Evolutionary conservation across 1,140 invertebrate genomes (phyloP), one percentile per base, ranked within the genome.

Genomic region (Achroia grisella): DNA sequence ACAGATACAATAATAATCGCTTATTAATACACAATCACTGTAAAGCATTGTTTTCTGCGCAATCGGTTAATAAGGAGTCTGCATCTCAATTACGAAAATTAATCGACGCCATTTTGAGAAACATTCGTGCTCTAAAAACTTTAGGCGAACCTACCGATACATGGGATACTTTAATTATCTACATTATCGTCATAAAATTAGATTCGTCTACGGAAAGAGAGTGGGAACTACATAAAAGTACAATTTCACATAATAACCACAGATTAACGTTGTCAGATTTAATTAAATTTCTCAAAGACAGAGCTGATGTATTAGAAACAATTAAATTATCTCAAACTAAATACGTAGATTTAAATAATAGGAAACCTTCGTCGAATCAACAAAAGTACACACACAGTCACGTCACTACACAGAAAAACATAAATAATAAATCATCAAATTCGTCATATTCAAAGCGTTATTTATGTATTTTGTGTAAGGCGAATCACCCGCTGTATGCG

Each of bases 301-400:
- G 47, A 23, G 47, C 47, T 2, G 47, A 49, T 34, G 34, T 49
- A 9, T 43, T 49, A 29, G 47, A 49, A n/a, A n/a, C n/a, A n/a
- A n/a, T n/a, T n/a, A n/a, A n/a, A n/a, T n/a, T n/a, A n/a, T n/a
- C n/a, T n/a, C 31, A 39, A 39, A n/a, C 32, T 49, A 31, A 37
- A 30, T 10, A 23, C 17, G 33, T 9, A 32, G 10, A 9, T 9
- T 9, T 32, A 10, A 32, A 10, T 10, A 10, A 10, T 32, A 10
- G 30, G 30, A 32, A 10, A 10, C 9, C 11, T 9, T 32, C 30
- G 9, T 32, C 30, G 11, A 32, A 32, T 32, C 10, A 10, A n/a
- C 30, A 3, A 32, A 32, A 32, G 11, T 10, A 32, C 30, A 32
- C 9, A 32, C 30, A 32, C 9, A 32, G 30, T 32, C 30, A 32